Evolutionary conservation across 2,888 invertebrate species (phyloP), one percentile per base, ranked within the genome.

Genomic region (Poecilus cupreus): DNA sequence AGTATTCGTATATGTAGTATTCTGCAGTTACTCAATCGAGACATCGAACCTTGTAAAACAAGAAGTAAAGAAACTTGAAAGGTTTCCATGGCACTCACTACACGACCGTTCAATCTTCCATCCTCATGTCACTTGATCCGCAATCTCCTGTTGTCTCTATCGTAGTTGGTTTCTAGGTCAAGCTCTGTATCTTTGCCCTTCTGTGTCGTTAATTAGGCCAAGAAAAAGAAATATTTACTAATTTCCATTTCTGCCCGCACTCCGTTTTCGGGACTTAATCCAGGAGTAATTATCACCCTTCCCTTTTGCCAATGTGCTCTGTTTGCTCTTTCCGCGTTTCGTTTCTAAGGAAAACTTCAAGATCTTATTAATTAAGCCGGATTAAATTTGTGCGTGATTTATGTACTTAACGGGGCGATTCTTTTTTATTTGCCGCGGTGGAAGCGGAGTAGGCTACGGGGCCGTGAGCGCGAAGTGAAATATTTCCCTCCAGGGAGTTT

Each of bases 351-450:
- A 24, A 24, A 60, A 24, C 26, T 22, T 54, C 20, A 11, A 8
- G 37, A 22, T 72, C 18, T 72, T 72, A 72, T 72, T 72, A 72
- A 72, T 72, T 72, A 72, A 72, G 20, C 72, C 10, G 72, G 72
- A 72, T 72, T 72, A 72, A 72, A 72, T 72, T 72, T 72, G 20
- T 13, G 46, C 49, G 16, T 72, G 46, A 72, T 72, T 72, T 72
- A 72, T 72, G 43, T 72, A 72, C 72, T 46, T 46, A 37, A 18
- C 20, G 37, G 16, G 20, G 54, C 11, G 22, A 13, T 26, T 60
- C n/a, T 60, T 60, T 13, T 57, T 60, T 60, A 26, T 60, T 43
- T 43, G 43, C 11, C 10, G 13, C 43, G 32, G 8, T 8, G 32
- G 32, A 32, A 43, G 43, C 11, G 3, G 10, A 43, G 4, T 43